A percentile compares a stretch with the other conserved stretches of the same genome.
Conservation (phyloP, 1,140 invertebrate genomes). For the Diuraphis noxia region DNA sequence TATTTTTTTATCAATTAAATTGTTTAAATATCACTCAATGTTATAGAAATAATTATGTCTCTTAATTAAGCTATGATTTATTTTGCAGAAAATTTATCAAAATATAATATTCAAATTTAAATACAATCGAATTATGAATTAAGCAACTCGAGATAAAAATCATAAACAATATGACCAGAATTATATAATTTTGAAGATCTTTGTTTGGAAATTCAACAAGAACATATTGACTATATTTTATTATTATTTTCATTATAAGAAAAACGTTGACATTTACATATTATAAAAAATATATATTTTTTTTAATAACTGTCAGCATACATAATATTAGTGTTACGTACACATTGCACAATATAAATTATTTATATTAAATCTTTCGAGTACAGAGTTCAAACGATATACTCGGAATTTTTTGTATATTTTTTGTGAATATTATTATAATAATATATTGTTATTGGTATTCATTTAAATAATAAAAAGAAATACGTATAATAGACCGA, state of each 20-base stretch:
- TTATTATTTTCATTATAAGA: not conserved
- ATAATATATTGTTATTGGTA: conserved; percentile 34
- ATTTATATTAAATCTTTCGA: conserved; percentile 25
- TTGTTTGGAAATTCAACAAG: not conserved
- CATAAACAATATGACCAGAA: not conserved
- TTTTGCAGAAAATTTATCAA: not conserved
- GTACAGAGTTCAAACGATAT: conserved; percentile 6
- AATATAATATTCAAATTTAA: not conserved
- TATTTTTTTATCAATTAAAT: not conserved
- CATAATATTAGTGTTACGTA: conserved; percentile 28
- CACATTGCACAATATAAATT: conserved; percentile 9
- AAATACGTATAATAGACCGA: conserved; percentile 23
- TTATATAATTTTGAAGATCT: not conserved
- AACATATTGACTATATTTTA: not conserved
- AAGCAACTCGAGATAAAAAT: not conserved
- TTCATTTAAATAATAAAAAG: conserved; percentile 25
- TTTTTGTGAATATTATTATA: conserved; percentile 20
- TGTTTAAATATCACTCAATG: not conserved
- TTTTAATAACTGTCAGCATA: conserved; percentile 34
- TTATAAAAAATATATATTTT: not conserved
- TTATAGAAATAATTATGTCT: not conserved
- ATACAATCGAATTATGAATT: not conserved
- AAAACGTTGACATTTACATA: not conserved
- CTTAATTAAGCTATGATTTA: not conserved
- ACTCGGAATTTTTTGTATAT: not conserved